These are phyloP conservation scores for Heliconius erato DNA, from an alignment of 2,888 invertebrate species.

Conservation along the genomic window DNA sequence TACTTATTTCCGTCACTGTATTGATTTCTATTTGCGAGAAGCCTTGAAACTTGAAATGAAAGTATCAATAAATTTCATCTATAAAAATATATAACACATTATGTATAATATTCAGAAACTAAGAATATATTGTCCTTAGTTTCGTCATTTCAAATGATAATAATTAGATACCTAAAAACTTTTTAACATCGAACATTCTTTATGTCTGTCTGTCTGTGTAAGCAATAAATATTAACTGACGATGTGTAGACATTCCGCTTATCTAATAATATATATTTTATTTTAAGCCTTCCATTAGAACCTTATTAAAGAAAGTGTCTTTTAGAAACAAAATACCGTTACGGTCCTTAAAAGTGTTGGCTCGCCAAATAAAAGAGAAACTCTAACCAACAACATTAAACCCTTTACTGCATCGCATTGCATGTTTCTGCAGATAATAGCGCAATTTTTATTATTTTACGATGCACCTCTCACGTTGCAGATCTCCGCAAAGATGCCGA, in stretches of 20 bases:
- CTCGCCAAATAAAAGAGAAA: slow-evolving; percentile 75
- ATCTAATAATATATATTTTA: slow-evolving; percentile 62
- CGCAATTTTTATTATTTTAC: slow-evolving; percentile 84
- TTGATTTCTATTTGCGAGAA: neutral
- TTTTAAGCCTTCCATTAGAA: slow-evolving; percentile 67
- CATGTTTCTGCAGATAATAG: slow-evolving; percentile 80
- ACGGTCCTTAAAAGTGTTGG: slow-evolving; percentile 63
- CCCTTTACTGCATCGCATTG: slow-evolving; percentile 71
- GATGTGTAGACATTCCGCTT: slow-evolving; percentile 68
- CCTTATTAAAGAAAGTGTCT: slow-evolving; percentile 66
- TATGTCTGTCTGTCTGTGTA: slow-evolving; percentile 42
- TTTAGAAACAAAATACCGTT: slow-evolving; percentile 73
- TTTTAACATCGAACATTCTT: slow-evolving; percentile 49
- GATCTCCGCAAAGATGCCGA: slow-evolving; percentile 81
- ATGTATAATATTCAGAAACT: neutral
- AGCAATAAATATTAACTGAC: slow-evolving; percentile 63
- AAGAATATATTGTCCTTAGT: neutral
- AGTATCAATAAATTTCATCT: neutral
- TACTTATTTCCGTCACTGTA: neutral
- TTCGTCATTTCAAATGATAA: neutral
- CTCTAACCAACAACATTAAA: slow-evolving; percentile 71
- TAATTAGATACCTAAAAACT: slow-evolving; percentile 53
- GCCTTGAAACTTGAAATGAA: neutral
- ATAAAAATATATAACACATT: neutral
- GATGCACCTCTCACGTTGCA: slow-evolving; percentile 74